Percentiles rank a stretch among this genome's conserved stretches.
Evolutionary conservation across 1,140 invertebrate genomes (phyloP).

Genomic region (Bilobella aurantiaca): DNA sequence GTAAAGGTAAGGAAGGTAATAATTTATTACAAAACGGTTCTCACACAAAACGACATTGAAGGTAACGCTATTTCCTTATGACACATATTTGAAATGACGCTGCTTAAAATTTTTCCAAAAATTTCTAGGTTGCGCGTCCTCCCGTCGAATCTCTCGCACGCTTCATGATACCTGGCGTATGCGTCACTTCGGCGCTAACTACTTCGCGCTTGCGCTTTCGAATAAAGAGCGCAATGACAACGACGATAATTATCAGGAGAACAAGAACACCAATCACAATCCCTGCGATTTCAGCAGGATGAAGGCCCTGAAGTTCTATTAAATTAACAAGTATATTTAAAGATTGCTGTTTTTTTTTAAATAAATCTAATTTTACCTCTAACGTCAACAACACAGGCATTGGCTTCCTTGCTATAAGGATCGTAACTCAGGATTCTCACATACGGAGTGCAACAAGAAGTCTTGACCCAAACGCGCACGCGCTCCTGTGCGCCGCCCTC

Average conservation of each 20-base stretch:
- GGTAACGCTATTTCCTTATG: too few relatives aligned
- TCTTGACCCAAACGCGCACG: conserved; percentile 22
- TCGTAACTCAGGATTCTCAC: conserved; percentile 23
- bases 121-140: background rate
- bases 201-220: conserved; percentile 8
- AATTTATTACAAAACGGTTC: too few relatives aligned
- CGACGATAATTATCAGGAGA: conserved; percentile 23
- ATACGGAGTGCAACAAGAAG: conserved; percentile 21
- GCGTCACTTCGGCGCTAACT: background rate
- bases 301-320: conserved; percentile 26
- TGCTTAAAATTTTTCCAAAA: background rate
- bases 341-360: background rate
- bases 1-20: too few relatives aligned
- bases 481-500: conserved; percentile 16
- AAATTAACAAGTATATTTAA: background rate
- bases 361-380: conserved; percentile 12
- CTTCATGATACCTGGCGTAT: too few relatives aligned
- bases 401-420: background rate
- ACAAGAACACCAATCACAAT: conserved; percentile 19
- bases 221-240: conserved; percentile 7
- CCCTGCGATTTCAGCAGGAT: conserved; percentile 28
- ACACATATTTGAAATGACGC: too few relatives aligned
- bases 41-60: too few relatives aligned
- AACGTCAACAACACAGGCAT: conserved; percentile 26
- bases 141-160: too few relatives aligned